Evolutionary conservation across 2,113 vertebrate genomes (phyloP).

Genomic region (Saguinus imperator): DNA sequence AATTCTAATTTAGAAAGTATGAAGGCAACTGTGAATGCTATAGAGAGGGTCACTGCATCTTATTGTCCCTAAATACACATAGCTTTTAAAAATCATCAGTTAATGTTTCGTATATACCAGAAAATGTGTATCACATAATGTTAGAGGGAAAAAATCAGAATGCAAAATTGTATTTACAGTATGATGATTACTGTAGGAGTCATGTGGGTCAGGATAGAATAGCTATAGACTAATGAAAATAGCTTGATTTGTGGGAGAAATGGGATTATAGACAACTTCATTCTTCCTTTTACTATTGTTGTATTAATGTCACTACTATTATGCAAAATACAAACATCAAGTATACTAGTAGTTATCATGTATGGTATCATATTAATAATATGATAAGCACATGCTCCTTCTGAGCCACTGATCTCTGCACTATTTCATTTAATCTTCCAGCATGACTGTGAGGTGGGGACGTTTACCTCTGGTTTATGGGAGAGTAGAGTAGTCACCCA

Average conservation of each 20-base stretch:
- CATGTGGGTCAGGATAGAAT: not conserved
- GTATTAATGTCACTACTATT: slow-evolving; percentile 14
- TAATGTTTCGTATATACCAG: slow-evolving; percentile 19
- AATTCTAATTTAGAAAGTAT: slow-evolving; percentile 62
- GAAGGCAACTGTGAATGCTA: not conserved
- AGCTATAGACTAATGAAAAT: not conserved
- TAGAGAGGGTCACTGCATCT: slow-evolving; percentile 41
- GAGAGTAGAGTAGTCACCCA: not conserved
- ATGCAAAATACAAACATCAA: slow-evolving; percentile 3
- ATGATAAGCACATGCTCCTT: not conserved
- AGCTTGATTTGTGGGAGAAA: not conserved
- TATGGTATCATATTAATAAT: not conserved
- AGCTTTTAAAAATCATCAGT: slow-evolving; percentile 42
- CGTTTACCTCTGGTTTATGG: not conserved
- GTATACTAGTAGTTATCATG: not conserved
- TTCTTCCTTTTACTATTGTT: not conserved
- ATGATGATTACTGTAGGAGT: not conserved
- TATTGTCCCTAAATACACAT: not conserved
- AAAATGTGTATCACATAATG: slow-evolving; percentile 14
- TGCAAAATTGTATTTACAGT: not conserved
- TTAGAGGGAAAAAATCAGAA: slow-evolving; percentile 31
- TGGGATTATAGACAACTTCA: not conserved
- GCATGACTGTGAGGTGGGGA: not conserved
- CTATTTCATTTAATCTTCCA: not conserved
- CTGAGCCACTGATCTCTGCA: not conserved